Evolutionary conservation across 2,888 invertebrate species (phyloP).

Genomic region (Xiphydria camelus): DNA sequence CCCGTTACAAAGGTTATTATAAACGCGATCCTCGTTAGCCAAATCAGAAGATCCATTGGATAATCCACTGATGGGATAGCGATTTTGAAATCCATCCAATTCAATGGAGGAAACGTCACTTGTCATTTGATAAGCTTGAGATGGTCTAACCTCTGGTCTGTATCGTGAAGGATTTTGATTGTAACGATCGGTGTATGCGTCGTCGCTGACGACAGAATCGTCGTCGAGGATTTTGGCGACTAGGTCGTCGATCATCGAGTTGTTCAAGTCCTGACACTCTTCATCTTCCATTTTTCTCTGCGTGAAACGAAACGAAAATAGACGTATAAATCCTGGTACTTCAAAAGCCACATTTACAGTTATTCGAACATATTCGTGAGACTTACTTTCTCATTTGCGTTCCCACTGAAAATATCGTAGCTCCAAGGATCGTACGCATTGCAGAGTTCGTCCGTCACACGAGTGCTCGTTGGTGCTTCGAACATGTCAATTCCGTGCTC

Average conservation of each 20-base stretch:
- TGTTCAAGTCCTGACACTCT: constrained; percentile 56
- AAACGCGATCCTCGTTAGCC: constrained; percentile 38
- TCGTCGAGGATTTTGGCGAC: constrained; percentile 70
- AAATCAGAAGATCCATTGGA: constrained; percentile 13
- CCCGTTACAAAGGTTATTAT: constrained; percentile 38
- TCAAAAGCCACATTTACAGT: not conserved
- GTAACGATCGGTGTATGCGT: constrained; percentile 37
- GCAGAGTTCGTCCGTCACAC: constrained; percentile 39
- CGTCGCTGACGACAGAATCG: constrained; percentile 54
- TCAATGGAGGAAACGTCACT: constrained; percentile 20
- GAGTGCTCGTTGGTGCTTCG: constrained; percentile 44
- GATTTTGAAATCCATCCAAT: constrained; percentile 21
- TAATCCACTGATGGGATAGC: constrained; percentile 28
- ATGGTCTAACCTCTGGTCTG: constrained; percentile 1
- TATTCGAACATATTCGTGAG: too few species aligned
- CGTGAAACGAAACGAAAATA: not conserved
- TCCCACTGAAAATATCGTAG: constrained; percentile 43
- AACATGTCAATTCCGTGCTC: constrained; percentile 48
- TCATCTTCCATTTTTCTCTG: constrained; percentile 50
- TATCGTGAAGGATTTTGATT: constrained; percentile 32
- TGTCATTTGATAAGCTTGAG: constrained; percentile 22
- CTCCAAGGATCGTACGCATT: constrained; percentile 50
- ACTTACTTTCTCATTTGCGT: constrained; percentile 37
- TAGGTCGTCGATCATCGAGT: constrained; percentile 68
- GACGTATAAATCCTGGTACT: not conserved